Base-by-base conservation (phyloP, 2,797 vertebrate species). In the Gymnodraco acuticeps region DNA sequence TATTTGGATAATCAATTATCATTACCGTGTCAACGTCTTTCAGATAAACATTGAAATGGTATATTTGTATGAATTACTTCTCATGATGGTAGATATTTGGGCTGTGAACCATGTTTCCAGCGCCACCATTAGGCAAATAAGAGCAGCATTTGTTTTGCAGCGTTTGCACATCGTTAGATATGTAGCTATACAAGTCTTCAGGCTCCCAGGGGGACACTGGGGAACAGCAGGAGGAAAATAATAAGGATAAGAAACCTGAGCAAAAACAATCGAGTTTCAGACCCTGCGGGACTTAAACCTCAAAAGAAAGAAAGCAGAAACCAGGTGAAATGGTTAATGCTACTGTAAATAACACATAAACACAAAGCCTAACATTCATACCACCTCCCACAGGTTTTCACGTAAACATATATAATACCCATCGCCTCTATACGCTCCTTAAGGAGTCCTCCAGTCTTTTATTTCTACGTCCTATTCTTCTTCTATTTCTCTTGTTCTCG, bases 241-340 rank as follows among this genome's bases (percentile, higher is more conserved):
- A 83, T 85, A 79, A 83, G 66, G 77, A 85, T 80, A 83, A 88
- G 59, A 81, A 89, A 87, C 82, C 76, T 80, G 77, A 77, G 70
- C 56, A 63, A 66, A 80, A 84, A 84, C 75, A 85, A 87, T 65
- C 10, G 10, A 55, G 60, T 66, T 7, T 56, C 27, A 56, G 55
- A 61, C 63, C 64, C 79, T 41, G 38, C n/a, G 42, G 72, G 81
- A 56, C 67, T 80, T 3, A 19, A 83, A 80, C 73, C 79, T 58
- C 70, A 80, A 80, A 88, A 85, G 76, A 73, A 55, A 43, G 43
- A 68, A 42, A 70, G 64, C 12, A 61, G 65, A 90, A 90, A 88
- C 60, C 88, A 87, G 89, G 88, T 89, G 84, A 91, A 80, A 86
- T 89, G 74, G 77, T 87, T 87, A 75, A 85, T 78, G 67, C 61